These are phyloP conservation scores for Parapsyche elsis DNA, from an alignment of 1,140 invertebrate genomes.

Conservation along the genomic window DNA sequence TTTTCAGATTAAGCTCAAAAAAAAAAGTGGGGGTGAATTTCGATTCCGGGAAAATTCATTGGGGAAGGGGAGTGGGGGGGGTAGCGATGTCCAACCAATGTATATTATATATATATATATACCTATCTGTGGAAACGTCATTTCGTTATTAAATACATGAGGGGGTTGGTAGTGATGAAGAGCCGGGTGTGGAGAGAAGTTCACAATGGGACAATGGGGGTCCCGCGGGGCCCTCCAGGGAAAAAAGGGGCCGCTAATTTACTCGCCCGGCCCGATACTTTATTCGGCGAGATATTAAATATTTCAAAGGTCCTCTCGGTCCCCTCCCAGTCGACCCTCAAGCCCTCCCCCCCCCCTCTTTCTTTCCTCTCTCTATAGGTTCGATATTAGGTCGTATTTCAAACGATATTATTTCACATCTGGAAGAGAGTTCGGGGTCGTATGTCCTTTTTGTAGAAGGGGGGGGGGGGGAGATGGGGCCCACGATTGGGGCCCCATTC, in stretches of 20 bases:
- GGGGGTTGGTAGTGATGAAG: conserved; percentile 11
- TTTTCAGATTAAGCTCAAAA: too few species aligned
- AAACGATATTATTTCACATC: conserved; percentile 32
- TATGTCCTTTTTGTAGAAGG: not conserved
- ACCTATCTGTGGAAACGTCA: conserved; percentile 2
- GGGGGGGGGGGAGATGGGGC: not conserved
- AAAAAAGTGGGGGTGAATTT: too few species aligned
- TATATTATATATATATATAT: too few species aligned
- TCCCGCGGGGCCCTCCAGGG: not conserved
- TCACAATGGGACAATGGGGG: conserved; percentile 32
- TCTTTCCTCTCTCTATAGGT: too few species aligned
- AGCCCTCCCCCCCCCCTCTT: not conserved
- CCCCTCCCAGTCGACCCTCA: too few species aligned
- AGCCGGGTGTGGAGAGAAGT: not conserved
- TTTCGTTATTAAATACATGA: conserved; percentile 37
- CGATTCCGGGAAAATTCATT: too few species aligned
- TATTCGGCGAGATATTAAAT: conserved; percentile 37
- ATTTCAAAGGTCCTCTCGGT: too few species aligned
- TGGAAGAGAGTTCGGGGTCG: not conserved
- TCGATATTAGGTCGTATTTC: conserved; percentile 31
- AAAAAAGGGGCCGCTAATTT: conserved; percentile 30
- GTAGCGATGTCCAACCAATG: too few species aligned
- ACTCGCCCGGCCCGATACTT: conserved; percentile 32
- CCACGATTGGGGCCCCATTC: conserved; percentile 16
- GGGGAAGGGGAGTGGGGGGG: too few species aligned